These are phyloP conservation scores for Gnathonemus echidnorhynchus DNA, from an alignment of 2,113 vertebrate genomes.

Conservation along the genomic window DNA sequence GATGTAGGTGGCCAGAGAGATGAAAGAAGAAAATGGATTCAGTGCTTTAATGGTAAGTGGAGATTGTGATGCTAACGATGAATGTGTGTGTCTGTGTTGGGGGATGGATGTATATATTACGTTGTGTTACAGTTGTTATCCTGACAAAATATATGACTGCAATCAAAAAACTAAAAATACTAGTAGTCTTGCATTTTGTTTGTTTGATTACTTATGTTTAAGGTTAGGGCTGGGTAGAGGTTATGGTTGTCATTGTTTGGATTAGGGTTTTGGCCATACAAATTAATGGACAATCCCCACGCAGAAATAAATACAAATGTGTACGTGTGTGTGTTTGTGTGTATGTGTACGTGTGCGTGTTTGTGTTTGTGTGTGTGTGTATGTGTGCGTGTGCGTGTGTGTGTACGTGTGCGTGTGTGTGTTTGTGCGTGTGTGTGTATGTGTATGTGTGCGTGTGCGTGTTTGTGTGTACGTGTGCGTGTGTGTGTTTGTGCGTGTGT, in stretches of 20 bases:
- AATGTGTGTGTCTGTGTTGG: background rate
- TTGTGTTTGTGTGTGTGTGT: background rate
- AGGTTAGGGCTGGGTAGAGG: no score
- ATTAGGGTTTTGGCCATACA: no score
- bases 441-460: background rate
- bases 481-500: background rate
- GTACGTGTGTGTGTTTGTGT: background rate
- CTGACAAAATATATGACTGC: no score
- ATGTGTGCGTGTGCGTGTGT: background rate
- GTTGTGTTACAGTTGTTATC: no score
- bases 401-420: background rate
- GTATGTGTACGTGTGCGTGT: background rate
- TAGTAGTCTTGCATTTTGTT: no score
- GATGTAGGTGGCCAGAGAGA: conserved; percentile 96
- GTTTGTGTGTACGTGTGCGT: background rate
- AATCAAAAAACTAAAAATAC: no score
- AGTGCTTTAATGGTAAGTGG: conserved; percentile 91
- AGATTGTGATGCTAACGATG: background rate
- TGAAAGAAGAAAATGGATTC: conserved; percentile 97
- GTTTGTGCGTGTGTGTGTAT: background rate
- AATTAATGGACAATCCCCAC: background rate
- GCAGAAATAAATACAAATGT: background rate
- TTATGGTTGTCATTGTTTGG: no score
- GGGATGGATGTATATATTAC: no score
- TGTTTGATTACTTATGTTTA: no score